Base-by-base conservation (phyloP, 1,140 invertebrate species). In the Drosophila tropicalis region DNA sequence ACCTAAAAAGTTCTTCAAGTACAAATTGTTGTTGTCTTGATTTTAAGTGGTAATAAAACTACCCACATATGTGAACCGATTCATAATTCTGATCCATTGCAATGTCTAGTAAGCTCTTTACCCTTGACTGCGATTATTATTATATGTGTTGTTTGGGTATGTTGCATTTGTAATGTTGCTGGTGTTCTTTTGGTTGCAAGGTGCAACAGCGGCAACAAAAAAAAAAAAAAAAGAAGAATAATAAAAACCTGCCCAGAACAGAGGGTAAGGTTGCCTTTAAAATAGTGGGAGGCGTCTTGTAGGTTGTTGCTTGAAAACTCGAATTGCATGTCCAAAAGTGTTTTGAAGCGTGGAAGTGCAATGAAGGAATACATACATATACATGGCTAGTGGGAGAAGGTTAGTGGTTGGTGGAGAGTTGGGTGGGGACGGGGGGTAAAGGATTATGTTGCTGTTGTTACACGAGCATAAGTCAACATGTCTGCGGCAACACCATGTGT, bases 391-490 rank as follows among this genome's bases (percentile, higher is more conserved):
- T 29, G 29, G 29, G 5, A 29, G 5, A 5, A 44, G 36, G 22
- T 3, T n/a, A 17, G 29, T 1, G 29, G 22, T 3, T 25, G 51
- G 32, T 13, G 9, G 62, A 44, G 22, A 40, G 22, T n/a, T n/a
- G n/a, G n/a, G n/a, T n/a, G 56, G 29, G 39, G 12, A 54, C 6
- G 61, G 19, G 47, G 67, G 67, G 58, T 5, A 13, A 39, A 39
- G 36, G 36, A 13, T 4, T 12, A 39, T 39, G 40, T 57, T 68
- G 78, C 36, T 51, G 70, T 40, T 57, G 58, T 13, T 36, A 66
- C 67, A 62, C 64, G 71, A 67, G 82, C 79, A 87, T 79, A 87
- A 87, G 83, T 87, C 79, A 87, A 79, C 74, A 79, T 79, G 76
- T 76, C 73, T 75, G 72, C 73, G 29, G 60, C 61, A 70, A 81